Percentiles rank a stretch among this genome's conserved stretches.
These are phyloP conservation scores for Phrixothrix hirtus DNA, from an alignment of 2,888 invertebrate genomes.

Conservation along the genomic window DNA sequence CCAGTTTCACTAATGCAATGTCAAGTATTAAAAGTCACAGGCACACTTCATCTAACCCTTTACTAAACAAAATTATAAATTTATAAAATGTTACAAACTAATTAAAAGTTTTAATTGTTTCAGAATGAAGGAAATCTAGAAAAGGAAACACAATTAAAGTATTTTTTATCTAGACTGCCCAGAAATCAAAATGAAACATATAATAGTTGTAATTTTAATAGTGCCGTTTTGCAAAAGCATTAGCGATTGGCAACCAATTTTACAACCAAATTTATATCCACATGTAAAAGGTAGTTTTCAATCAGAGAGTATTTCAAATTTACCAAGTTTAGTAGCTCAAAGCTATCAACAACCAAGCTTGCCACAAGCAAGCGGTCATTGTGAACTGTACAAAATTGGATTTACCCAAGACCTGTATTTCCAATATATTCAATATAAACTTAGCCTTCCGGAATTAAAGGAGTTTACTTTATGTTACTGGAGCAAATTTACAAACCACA, in stretches of 20 bases:
- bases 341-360: conserved; percentile 33
- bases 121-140: neutral
- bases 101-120: too few species aligned
- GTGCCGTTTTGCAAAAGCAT: conserved; percentile 50
- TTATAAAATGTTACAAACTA: too few species aligned
- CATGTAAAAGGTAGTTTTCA: conserved; percentile 34
- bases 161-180: neutral
- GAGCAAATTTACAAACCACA: conserved; percentile 81
- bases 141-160: too few species aligned
- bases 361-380: conserved; percentile 52
- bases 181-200: neutral
- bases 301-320: conserved; percentile 28
- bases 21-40: too few species aligned
- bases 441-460: conserved; percentile 72
- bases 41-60: too few species aligned
- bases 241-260: conserved; percentile 60
- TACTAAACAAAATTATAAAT: too few species aligned
- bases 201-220: conserved; percentile 42
- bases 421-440: conserved; percentile 76
- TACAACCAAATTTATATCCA: conserved; percentile 52
- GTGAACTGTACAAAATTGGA: conserved; percentile 61
- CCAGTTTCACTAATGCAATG: too few species aligned
- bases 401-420: conserved; percentile 64
- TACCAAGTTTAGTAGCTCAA: conserved; percentile 32
- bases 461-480: conserved; percentile 85